Evolutionary conservation across 2,113 vertebrate species (phyloP).

Genomic region (Vulpes vulpes): DNA sequence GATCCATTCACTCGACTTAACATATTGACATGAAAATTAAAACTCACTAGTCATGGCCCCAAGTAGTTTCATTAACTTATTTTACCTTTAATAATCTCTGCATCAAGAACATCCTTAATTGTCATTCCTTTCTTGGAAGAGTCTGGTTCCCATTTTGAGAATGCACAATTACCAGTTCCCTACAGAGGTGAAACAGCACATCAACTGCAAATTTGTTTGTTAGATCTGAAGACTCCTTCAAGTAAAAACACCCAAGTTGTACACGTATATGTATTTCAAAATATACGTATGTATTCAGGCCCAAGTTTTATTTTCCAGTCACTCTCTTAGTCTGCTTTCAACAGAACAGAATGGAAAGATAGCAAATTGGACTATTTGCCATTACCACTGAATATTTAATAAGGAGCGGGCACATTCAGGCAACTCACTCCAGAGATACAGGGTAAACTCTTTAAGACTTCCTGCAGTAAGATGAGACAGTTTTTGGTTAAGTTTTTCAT

Average conservation of each 20-base stretch:
- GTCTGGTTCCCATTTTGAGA: slow-evolving; percentile 93
- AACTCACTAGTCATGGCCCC: neutral
- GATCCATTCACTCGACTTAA: neutral
- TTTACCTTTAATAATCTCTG: slow-evolving; percentile 92
- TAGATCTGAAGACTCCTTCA: neutral
- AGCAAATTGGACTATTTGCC: neutral
- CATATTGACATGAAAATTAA: neutral
- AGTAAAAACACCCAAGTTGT: slow-evolving; percentile 5
- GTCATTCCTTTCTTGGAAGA: slow-evolving; percentile 84
- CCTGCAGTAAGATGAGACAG: neutral
- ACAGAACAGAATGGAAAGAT: neutral
- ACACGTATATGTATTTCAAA: neutral
- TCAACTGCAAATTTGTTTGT: neutral
- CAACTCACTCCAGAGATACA: neutral
- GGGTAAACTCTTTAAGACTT: neutral
- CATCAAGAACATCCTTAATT: slow-evolving; percentile 87
- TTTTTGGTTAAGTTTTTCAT: neutral
- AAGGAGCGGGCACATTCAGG: neutral
- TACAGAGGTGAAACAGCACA: slow-evolving; percentile 73
- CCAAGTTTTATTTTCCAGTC: neutral
- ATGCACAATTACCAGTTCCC: slow-evolving; percentile 89
- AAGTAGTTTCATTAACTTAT: neutral
- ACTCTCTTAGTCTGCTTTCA: neutral
- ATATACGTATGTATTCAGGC: neutral
- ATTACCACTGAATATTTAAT: neutral